These are phyloP conservation scores for Himalopsyche kuldschensis DNA, from an alignment of 2,888 invertebrate species.

Conservation along the genomic window DNA sequence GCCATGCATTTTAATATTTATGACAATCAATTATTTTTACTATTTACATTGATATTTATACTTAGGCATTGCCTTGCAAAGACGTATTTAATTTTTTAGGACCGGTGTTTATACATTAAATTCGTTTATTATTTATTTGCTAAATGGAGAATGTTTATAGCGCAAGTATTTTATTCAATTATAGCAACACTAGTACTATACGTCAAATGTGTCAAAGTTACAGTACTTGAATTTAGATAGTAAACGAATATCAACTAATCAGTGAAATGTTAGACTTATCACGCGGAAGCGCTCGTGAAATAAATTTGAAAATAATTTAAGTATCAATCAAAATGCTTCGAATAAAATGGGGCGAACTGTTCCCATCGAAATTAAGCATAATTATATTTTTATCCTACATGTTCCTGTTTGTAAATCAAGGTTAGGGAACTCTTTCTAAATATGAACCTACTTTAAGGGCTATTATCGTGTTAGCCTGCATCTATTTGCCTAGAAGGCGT, in stretches of 20 bases:
- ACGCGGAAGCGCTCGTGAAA: background rate
- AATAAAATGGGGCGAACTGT: slow-evolving; percentile 67
- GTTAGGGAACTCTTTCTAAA: slow-evolving; percentile 54
- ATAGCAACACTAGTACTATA: background rate
- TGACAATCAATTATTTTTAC: too few species aligned
- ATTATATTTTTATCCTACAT: slow-evolving; percentile 84
- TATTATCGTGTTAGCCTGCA: background rate
- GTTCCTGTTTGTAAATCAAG: slow-evolving; percentile 88
- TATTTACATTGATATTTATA: too few species aligned
- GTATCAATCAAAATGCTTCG: slow-evolving; percentile 29
- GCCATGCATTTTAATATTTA: too few species aligned
- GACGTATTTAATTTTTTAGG: too few species aligned
- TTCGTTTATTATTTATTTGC: too few species aligned
- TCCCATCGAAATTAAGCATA: slow-evolving; percentile 81
- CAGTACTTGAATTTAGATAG: background rate
- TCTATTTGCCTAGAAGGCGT: background rate
- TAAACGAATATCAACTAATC: background rate
- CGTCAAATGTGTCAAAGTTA: background rate
- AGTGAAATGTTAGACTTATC: background rate
- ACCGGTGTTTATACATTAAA: too few species aligned
- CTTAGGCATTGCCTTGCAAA: too few species aligned
- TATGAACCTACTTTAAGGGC: background rate
- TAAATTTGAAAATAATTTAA: background rate
- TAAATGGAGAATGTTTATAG: too few species aligned
- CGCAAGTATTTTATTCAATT: background rate